Evolutionary conservation across 2,888 invertebrate species (phyloP), one percentile per base, ranked within the genome.

Genomic region (Thereva nobilitata): DNA sequence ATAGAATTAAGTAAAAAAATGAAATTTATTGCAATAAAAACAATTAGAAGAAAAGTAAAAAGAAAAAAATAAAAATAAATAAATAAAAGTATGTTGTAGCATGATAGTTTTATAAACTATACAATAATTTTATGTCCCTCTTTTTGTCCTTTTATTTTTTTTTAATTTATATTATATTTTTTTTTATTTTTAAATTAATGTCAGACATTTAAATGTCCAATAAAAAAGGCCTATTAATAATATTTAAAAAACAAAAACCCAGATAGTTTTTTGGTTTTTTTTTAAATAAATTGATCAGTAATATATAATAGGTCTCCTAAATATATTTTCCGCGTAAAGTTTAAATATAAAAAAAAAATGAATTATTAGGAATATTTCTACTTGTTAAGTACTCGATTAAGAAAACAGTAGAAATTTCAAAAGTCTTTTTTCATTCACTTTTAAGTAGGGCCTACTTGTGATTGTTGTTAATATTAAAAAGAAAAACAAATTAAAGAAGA

Each of bases 381-480:
- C 23, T 23, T 23, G 23, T 23, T 23, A 23, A 23, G 23, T 23
- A 23, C 23, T 23, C 23, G 23, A 23, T 23, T 23, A 23, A 23
- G 23, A 23, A 23, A 23, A 23, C 23, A 23, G 23, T 23, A 23
- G 23, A 23, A 23, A 23, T 23, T 23, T 23, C 23, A 23, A 23
- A 23, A 23, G 23, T 23, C 23, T 23, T 23, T 23, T 23, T 23
- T 23, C 23, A 23, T 23, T 23, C 23, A 23, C 23, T 23, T n/a
- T 61, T 38, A 40, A 35, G 37, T 53, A 53, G 53, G 23, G 52
- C 64, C 64, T 64, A 64, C 37, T 44, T 64, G 53, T 64, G 52
- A 64, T 64, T 53, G 53, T 53, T 64, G 53, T 53, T 53, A 35
- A 9, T 35, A 10, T 44, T 7, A 42, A 53, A 12, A 52, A 34